Base-by-base conservation (phyloP, 2,888 invertebrate genomes). In the Phengaris arion region DNA sequence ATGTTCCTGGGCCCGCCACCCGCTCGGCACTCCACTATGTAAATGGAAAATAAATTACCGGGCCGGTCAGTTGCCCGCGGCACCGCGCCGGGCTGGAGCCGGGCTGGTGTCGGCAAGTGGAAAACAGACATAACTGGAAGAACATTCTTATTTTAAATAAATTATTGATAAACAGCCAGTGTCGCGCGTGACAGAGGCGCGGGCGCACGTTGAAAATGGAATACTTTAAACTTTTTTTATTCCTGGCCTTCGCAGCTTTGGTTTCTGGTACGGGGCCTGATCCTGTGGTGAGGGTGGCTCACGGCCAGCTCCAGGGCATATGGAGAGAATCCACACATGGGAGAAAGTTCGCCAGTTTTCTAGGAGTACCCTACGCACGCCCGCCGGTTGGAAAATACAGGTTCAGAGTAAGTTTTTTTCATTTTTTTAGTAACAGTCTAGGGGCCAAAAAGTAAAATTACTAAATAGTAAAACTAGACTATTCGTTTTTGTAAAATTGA, bases 301-400 rank as follows among this genome's bases (percentile, higher is more conserved):
- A 89, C 75, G 94, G 94, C 0, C 74, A 87, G 0, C 77, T 94
- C 0, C 88, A 87, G 74, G 94, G 94, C 0, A 75, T 86, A 0
- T 94, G 93, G 94, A 89, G 87, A 76, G 81, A 85, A 2, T 91
- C 94, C 0, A 85, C 87, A 1, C 87, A 89, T 70, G 90, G 93
- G 45, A 83, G 94, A 79, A 82, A 84, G 0, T 95, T 91, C 79
- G 94, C 94, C 9, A 95, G 95, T 57, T 96, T 95, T 80, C 91
- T 95, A 80, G 96, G 96, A 0, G 89, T 96, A 72, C 96, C 96
- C 0, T 96, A 95, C 81, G 96, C 96, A 0, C 85, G 94, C 74
- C 95, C 96, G 13, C 96, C 96, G 0, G 83, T 95, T 10, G 95
- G 95, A n/a, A 93, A 94, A 78, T 89, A 94, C 72, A 87, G 96